Conservation (phyloP, 2,797 vertebrate species). For the Catharus ustulatus region DNA sequence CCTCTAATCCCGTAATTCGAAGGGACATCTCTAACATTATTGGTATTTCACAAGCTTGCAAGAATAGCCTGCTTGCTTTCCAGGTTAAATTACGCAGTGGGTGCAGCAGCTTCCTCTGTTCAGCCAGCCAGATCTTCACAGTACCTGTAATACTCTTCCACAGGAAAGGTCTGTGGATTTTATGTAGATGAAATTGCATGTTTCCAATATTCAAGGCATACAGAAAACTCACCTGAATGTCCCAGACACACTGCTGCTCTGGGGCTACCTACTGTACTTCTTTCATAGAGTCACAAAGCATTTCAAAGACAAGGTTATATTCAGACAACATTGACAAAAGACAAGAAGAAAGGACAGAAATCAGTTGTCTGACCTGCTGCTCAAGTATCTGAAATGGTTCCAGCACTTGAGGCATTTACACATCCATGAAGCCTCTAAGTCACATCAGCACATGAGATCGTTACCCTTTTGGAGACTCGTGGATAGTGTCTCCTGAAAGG, state of each 20-base stretch:
- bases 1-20: neutral
- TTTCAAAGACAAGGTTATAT: neutral
- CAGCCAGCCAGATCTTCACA: neutral
- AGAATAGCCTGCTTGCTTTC: neutral
- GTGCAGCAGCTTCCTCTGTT: neutral
- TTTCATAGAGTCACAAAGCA: accelerated
- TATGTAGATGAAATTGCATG: neutral
- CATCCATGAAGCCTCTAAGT: neutral
- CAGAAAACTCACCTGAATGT: neutral
- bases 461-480: neutral
- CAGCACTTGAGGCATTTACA: neutral
- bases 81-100: neutral
- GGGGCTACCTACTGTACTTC: neutral
- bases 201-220: neutral
- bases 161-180: neutral
- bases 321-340: neutral
- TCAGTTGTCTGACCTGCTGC: neutral
- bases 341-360: neutral
- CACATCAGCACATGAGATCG: neutral
- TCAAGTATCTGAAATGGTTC: neutral
- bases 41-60: neutral
- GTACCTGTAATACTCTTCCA: neutral
- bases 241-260: neutral
- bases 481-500: neutral
- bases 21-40: neutral